Percentiles rank a stretch among this genome's conserved stretches.
phyloP scores from a whole-genome alignment of 2,113 vertebrate genomes.

The Alouatta palliata region DNA sequence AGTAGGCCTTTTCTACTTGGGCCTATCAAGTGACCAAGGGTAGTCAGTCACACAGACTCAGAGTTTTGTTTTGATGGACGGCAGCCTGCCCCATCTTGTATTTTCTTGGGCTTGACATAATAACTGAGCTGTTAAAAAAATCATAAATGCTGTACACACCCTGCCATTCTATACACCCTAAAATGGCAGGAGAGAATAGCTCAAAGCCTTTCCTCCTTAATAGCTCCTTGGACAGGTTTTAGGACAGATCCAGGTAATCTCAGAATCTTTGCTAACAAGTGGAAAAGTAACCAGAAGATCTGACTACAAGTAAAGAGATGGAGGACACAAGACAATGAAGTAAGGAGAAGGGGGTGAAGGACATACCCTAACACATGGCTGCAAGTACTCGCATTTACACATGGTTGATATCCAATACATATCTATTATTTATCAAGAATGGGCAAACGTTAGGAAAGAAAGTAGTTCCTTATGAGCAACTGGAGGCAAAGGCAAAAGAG shows the following conservation, averaged over 20 bases:
- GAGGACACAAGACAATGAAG: not conserved
- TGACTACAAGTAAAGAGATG: not conserved
- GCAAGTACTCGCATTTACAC: not conserved
- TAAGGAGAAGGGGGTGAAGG: not conserved
- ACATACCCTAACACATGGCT: not conserved
- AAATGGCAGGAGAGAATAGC: slow-evolving; percentile 48
- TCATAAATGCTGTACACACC: not conserved
- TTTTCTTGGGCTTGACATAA: slow-evolving; percentile 54
- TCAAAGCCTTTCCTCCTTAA: slow-evolving; percentile 30
- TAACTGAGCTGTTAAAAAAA: slow-evolving; percentile 57
- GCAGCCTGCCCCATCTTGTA: slow-evolving; percentile 51
- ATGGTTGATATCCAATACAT: not conserved
- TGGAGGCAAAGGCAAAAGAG: not conserved
- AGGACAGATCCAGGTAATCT: slow-evolving; percentile 11
- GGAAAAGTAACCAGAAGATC: slow-evolving; percentile 47
- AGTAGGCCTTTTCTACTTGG: slow-evolving; percentile 48
- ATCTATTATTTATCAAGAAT: not conserved
- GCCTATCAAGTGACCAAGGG: slow-evolving; percentile 1
- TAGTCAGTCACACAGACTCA: not conserved
- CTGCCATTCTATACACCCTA: not conserved
- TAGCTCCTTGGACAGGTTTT: slow-evolving; percentile 9
- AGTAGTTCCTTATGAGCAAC: not conserved
- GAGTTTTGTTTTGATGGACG: slow-evolving; percentile 23
- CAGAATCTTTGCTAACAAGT: slow-evolving; percentile 43
- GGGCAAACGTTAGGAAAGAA: not conserved